Evolutionary conservation across 1,140 invertebrate species (phyloP).

Genomic region (Ridgeia piscesae): DNA sequence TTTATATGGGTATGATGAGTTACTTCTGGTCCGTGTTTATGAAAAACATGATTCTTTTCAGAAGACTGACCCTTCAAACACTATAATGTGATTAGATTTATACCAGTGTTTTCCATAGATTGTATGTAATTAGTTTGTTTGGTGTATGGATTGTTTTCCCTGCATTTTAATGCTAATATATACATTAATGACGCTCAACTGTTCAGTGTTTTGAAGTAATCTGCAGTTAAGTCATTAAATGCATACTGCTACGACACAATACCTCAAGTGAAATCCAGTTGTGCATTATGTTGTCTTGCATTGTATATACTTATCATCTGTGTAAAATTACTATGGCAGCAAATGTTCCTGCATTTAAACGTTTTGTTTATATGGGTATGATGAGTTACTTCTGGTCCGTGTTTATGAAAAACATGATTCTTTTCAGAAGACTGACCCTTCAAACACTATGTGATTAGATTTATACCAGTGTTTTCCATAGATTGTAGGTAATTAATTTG

Average conservation of each 20-base stretch:
- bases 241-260: no score
- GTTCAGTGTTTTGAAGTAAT: no score
- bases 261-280: no score
- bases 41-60: slow-evolving; percentile 4
- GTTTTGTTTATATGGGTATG: not conserved
- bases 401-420: slow-evolving; percentile 20
- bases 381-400: slow-evolving; percentile 25
- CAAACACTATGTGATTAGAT: not conserved
- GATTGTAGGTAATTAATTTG: not conserved
- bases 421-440: not conserved
- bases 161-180: no score
- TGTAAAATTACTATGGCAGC: no score
- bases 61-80: not conserved
- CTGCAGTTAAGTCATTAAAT: no score
- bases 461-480: not conserved
- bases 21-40: slow-evolving; percentile 26
- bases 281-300: no score
- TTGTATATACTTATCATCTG: no score
- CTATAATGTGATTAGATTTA: not conserved
- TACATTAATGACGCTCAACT: no score
- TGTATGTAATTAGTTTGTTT: no score
- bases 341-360: no score
- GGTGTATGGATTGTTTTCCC: no score
- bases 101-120: not conserved
- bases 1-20: slow-evolving; percentile 10